These are phyloP conservation scores for Doryteuthis pealeii DNA, from an alignment of 1,140 invertebrate species.

Conservation along the genomic window DNA sequence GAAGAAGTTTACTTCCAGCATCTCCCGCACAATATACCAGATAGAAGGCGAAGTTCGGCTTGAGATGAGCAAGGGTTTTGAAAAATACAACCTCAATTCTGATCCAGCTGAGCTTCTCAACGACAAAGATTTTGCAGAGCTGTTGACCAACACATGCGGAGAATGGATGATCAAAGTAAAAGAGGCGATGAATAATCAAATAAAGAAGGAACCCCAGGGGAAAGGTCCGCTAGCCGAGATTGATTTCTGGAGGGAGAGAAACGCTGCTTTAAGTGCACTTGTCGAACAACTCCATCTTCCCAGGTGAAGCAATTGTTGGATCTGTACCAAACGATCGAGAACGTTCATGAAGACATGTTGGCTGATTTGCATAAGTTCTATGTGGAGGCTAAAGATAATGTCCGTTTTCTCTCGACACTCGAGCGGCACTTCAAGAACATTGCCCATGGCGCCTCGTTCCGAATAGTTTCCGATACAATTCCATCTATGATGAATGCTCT, in stretches of 20 bases:
- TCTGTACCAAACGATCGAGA: conserved; percentile 62
- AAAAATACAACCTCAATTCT: conserved; percentile 38
- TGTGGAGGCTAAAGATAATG: conserved; percentile 79
- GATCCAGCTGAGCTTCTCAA: conserved; percentile 52
- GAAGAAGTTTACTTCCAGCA: conserved; percentile 60
- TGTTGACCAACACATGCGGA: conserved; percentile 49
- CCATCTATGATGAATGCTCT: conserved; percentile 78
- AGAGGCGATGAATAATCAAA: conserved; percentile 52
- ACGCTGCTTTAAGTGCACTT: conserved; percentile 73
- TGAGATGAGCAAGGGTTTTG: conserved; percentile 53
- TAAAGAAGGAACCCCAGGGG: conserved; percentile 63
- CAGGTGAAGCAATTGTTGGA: conserved; percentile 67
- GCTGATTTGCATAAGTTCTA: conserved; percentile 71
- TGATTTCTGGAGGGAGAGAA: conserved; percentile 78
- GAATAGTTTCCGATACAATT: conserved; percentile 68
- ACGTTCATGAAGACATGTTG: conserved; percentile 61
- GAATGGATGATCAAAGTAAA: conserved; percentile 58
- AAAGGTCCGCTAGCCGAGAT: conserved; percentile 80
- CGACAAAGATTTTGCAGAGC: conserved; percentile 51
- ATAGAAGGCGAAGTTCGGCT: conserved; percentile 61
- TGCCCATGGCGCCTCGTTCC: conserved; percentile 71
- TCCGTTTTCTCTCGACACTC: conserved; percentile 78
- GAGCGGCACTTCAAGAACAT: conserved; percentile 80
- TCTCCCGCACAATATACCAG: conserved; percentile 60
- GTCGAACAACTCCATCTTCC: conserved; percentile 79